Base-by-base conservation (phyloP, 1,140 invertebrate genomes). In the Caenorhabditis brenneri region DNA sequence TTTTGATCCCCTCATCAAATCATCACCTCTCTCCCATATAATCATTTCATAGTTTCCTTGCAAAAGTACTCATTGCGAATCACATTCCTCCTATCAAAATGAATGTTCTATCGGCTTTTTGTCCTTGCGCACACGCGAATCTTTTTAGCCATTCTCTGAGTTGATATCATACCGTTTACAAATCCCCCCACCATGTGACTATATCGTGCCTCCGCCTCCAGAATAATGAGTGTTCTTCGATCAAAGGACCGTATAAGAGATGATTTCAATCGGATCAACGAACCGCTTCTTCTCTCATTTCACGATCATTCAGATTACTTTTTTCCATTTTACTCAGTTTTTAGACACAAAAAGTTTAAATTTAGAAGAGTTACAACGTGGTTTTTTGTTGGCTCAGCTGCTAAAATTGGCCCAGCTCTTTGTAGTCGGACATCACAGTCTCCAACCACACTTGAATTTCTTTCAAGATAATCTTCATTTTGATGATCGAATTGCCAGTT, bases 221-320 rank as follows among this genome's bases (percentile, higher is more conserved):
- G 65, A 42, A 74, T 15, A 46, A 42, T 74, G 65, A 46, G 65
- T n/a, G 65, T 74, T 74, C 65, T 74, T 42, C 65, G 65, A 31
- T 46, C 65, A 46, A 74, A 74, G 65, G 36, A 74, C 65, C 36
- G 65, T 74, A 74, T 74, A 74, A 74, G 65, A 74, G 65, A 74
- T 42, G 65, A 7, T n/a, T 39, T 36, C 29, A 33, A 65, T 42
- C 65, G 36, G 65, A 42, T 74, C 65, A 74, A n/a, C 65, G 65
- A 42, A 42, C 36, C 65, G 65, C 65, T 74, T 74, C 65, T 74
- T 74, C 33, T 74, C 33, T 65, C 36, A 36, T 19, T 15, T 65
- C 36, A 7, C 58, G 31, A 65, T 36, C 58, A 65, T 36, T 65
- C 31, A 16, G 58, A 36, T 65, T 65, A 65, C 58, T 55, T 55